Evolutionary conservation across 1,140 invertebrate species (phyloP).

Genomic region (Macrostomum lignano): DNA sequence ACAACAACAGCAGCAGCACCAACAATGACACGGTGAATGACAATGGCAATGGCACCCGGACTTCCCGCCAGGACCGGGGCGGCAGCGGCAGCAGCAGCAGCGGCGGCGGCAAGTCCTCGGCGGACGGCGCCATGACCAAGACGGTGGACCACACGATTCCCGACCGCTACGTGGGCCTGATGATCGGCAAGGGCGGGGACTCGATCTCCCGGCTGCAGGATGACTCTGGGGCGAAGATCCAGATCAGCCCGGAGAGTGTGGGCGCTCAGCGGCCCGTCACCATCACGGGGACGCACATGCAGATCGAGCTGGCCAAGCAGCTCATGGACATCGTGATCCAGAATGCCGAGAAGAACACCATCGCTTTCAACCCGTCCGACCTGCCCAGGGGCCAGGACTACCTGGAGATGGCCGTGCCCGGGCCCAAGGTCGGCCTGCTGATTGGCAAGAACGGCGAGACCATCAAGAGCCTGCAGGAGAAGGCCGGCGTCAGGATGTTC

Average conservation of each 20-base stretch:
- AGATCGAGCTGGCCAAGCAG: constrained; percentile 6
- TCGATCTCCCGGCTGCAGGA: constrained; percentile 1
- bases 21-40: too few species aligned
- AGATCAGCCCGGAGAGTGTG: constrained; percentile 5
- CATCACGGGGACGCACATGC: constrained; percentile 3
- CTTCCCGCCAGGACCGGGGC: too few species aligned
- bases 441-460: constrained; percentile 88
- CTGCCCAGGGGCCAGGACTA: neutral
- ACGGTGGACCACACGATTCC: constrained; percentile 3
- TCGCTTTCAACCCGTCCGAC: neutral
- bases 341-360: neutral
- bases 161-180: constrained; percentile 4
- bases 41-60: too few species aligned
- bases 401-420: constrained; percentile 79
- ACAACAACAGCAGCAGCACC: too few species aligned
- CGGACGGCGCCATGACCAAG: neutral
- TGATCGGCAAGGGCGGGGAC: constrained; percentile 4
- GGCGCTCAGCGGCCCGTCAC: constrained; percentile 1
- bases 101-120: too few species aligned
- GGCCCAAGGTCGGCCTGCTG: constrained; percentile 77
- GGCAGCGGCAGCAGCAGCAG: too few species aligned
- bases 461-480: constrained; percentile 63
- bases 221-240: constrained; percentile 5
- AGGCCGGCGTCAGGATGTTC: constrained; percentile 81
- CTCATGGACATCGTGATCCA: constrained; percentile 3